Evolutionary conservation across 2,797 vertebrate species (phyloP).

Genomic region (Lutjanus campechanus): DNA sequence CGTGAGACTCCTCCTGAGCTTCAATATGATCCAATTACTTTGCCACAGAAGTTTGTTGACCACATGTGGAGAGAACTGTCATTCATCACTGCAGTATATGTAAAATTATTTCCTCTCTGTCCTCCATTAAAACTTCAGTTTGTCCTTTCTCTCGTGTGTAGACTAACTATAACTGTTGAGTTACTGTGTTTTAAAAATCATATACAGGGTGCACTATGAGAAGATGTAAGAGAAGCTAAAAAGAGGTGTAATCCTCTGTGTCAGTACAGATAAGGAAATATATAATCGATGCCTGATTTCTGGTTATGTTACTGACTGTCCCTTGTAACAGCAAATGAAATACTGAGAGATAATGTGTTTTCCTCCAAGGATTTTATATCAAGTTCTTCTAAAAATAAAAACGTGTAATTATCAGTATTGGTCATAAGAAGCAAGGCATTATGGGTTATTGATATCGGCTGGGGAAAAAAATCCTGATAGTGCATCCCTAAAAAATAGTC

Average conservation of each 20-base stretch:
- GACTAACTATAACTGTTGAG: background rate
- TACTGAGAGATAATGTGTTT: background rate
- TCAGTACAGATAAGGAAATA: background rate
- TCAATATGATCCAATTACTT: conserved; percentile 28
- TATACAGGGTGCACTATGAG: background rate
- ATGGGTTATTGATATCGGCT: too few relatives aligned
- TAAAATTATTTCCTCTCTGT: background rate
- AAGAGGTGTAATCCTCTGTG: background rate
- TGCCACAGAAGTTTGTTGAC: conserved; percentile 1
- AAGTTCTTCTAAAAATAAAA: too few relatives aligned
- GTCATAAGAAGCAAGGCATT: too few relatives aligned
- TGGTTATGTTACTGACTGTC: background rate
- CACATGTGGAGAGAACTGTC: background rate
- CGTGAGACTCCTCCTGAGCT: background rate
- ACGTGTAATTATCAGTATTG: too few relatives aligned
- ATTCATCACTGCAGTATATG: background rate
- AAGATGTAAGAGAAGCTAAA: background rate
- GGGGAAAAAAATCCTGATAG: too few relatives aligned
- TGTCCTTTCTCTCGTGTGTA: background rate
- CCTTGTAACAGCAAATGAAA: background rate
- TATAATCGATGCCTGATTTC: background rate
- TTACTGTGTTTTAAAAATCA: background rate
- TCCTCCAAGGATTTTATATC: background rate
- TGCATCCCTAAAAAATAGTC: background rate
- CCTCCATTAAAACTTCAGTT: background rate